These are phyloP conservation scores for Cordilura impudica DNA, from an alignment of 2,888 invertebrate genomes.

Conservation along the genomic window DNA sequence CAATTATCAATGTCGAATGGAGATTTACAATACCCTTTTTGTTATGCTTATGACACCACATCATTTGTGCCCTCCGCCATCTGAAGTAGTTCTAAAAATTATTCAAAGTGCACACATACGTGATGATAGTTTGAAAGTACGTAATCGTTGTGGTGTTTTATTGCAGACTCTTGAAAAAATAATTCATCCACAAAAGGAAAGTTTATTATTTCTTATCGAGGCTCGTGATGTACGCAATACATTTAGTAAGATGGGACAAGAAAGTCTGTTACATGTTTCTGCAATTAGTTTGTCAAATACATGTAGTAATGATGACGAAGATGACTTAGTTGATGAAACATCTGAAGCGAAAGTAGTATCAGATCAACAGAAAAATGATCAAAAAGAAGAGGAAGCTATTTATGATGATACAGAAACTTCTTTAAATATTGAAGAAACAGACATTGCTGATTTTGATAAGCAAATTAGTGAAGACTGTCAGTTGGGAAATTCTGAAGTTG, in stretches of 20 bases:
- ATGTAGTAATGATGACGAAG: background rate
- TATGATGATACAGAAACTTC: background rate
- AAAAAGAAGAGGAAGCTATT: background rate
- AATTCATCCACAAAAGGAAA: constrained; percentile 71
- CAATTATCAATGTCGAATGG: constrained; percentile 64
- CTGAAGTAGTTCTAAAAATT: constrained; percentile 66
- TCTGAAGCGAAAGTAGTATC: background rate
- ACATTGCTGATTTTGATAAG: background rate
- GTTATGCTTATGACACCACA: constrained; percentile 65
- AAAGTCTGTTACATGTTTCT: constrained; percentile 33
- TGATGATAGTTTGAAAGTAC: constrained; percentile 65
- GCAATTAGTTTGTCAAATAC: background rate
- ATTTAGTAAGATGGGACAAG: constrained; percentile 60
- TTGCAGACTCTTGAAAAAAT: constrained; percentile 68
- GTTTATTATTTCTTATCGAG: constrained; percentile 68
- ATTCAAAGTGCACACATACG: constrained; percentile 64
- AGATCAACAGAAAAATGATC: background rate
- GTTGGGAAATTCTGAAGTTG: background rate
- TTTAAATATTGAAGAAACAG: background rate
- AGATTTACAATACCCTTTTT: constrained; percentile 65
- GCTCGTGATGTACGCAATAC: constrained; percentile 66
- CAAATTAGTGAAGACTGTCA: background rate
- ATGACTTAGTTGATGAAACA: background rate
- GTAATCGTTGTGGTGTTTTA: constrained; percentile 62
- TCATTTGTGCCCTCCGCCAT: constrained; percentile 70